Conservation (phyloP, 2,888 invertebrate genomes). For the Lasius platythorax region DNA sequence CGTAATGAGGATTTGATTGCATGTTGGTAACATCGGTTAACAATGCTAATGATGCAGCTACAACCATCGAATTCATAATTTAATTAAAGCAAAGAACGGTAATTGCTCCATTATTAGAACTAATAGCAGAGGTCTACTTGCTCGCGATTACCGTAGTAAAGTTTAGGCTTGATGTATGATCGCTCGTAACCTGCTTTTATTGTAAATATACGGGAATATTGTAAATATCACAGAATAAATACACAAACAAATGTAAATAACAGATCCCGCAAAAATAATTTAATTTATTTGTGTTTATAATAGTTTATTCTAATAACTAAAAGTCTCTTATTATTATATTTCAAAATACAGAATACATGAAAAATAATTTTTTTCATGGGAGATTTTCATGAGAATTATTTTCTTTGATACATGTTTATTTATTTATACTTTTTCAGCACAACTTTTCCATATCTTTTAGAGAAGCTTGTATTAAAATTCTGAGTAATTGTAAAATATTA, state of each 20-base stretch:
- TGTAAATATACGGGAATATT: neutral
- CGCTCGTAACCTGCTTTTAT: neutral
- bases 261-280: neutral
- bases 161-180: slow-evolving; percentile 16
- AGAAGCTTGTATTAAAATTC: neutral
- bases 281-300: neutral
- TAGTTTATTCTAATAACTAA: neutral
- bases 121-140: slow-evolving; percentile 12
- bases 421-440: neutral
- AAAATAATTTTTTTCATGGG: neutral
- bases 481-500: neutral
- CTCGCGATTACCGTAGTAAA: neutral
- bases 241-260: neutral
- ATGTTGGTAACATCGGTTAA: slow-evolving; percentile 9
- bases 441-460: neutral
- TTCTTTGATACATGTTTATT: neutral
- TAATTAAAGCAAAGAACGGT: slow-evolving; percentile 25
- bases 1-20: slow-evolving; percentile 14
- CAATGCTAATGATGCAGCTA: slow-evolving; percentile 7
- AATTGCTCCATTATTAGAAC: slow-evolving; percentile 21
- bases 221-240: neutral
- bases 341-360: neutral
- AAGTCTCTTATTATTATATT: neutral
- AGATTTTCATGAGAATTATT: neutral
- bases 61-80: slow-evolving; percentile 11